These are phyloP conservation scores for Setipinna tenuifilis DNA, from an alignment of 2,797 vertebrate species.

Conservation along the genomic window DNA sequence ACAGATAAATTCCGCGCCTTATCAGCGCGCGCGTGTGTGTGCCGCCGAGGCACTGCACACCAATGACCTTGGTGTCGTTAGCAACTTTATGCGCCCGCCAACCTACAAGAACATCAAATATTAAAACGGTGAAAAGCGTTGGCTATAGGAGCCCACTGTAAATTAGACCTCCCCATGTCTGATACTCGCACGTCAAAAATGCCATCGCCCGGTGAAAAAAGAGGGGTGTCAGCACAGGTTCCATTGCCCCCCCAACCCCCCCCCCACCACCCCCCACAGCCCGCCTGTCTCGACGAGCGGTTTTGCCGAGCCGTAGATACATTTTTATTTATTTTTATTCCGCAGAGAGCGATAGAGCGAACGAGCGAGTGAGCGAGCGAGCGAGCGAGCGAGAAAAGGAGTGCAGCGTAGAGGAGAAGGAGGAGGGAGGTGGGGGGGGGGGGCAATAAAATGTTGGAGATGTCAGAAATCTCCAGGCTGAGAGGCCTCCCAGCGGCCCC, in stretches of 20 bases:
- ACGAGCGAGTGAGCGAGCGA: neutral
- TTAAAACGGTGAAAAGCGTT: neutral
- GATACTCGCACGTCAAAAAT: neutral
- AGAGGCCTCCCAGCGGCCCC: neutral
- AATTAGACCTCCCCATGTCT: neutral
- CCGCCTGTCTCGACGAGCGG: neutral
- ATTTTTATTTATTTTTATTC: constrained; percentile 5
- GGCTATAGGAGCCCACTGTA: neutral
- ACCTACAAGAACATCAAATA: constrained; percentile 16
- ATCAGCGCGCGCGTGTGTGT: neutral
- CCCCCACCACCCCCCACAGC: neutral
- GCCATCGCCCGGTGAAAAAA: too few relatives aligned
- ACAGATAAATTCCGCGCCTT: constrained; percentile 1
- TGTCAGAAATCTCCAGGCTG: constrained; percentile 6
- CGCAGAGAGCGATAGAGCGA: neutral
- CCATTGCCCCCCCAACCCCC: neutral
- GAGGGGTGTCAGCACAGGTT: too few relatives aligned
- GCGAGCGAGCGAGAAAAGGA: neutral
- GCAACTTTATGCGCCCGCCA: neutral
- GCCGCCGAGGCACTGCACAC: neutral
- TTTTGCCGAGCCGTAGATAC: neutral
- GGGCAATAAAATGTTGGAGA: constrained; percentile 13
- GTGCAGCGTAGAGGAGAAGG: neutral
- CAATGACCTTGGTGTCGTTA: neutral
- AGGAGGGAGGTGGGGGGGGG: too few relatives aligned